These are phyloP conservation scores for Metopolophium dirhodum DNA, from an alignment of 1,140 invertebrate species.

Conservation along the genomic window DNA sequence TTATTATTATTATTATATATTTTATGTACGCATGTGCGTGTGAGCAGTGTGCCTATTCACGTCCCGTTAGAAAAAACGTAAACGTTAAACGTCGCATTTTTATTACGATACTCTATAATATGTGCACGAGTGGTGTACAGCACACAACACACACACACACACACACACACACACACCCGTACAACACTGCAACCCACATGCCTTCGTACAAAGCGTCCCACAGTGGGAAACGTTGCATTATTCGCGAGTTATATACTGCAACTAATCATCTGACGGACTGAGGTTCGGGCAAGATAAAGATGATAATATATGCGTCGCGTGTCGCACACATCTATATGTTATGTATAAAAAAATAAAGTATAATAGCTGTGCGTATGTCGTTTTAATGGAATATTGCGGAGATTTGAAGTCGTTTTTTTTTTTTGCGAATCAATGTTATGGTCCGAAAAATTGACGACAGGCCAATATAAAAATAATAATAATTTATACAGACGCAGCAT, in stretches of 20 bases:
- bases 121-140: background rate
- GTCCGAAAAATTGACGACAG: background rate
- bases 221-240: background rate
- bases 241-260: background rate
- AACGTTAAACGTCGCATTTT: constrained; percentile 34
- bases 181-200: background rate
- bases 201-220: background rate
- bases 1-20: background rate
- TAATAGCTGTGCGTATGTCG: background rate
- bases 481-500: background rate
- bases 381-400: background rate
- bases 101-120: background rate
- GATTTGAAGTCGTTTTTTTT: background rate
- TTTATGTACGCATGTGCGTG: background rate
- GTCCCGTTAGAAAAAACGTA: constrained; percentile 35
- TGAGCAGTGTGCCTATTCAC: background rate
- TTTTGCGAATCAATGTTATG: background rate
- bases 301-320: background rate
- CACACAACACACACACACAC: background rate
- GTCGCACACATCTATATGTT: background rate
- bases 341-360: background rate
- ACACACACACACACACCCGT: background rate
- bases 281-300: background rate
- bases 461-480: no score
- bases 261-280: constrained; percentile 1